Evolutionary conservation across 1,140 invertebrate species (phyloP).

Genomic region (Neodiprion fabricii): DNA sequence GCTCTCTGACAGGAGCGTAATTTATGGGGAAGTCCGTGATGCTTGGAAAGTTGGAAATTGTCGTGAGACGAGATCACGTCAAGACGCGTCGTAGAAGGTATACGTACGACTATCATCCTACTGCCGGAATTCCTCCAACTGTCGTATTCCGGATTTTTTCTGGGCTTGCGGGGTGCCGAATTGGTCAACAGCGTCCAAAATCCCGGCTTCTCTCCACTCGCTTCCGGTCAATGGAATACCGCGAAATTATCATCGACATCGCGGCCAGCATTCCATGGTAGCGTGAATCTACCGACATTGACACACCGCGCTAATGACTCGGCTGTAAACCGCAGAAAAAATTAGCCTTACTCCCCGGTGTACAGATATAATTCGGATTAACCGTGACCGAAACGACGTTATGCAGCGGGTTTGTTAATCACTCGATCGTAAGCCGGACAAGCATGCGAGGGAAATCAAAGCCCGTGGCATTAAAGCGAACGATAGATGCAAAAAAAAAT

Average conservation of each 20-base stretch:
- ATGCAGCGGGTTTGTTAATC: not conserved
- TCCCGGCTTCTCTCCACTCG: too few relatives aligned
- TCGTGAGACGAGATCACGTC: not conserved
- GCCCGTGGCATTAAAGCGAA: not conserved
- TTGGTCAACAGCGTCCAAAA: too few relatives aligned
- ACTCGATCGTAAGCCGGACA: not conserved
- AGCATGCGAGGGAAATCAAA: not conserved
- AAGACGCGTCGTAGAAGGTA: not conserved
- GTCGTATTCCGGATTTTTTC: too few relatives aligned
- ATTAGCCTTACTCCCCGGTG: not conserved
- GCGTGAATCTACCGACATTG: not conserved
- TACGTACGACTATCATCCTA: too few relatives aligned
- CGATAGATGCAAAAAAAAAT: too few relatives aligned
- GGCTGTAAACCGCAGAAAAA: not conserved
- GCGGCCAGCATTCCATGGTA: not conserved
- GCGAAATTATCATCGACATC: not conserved
- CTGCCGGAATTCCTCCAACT: too few relatives aligned
- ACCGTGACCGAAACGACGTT: too few relatives aligned
- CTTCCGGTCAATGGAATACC: not conserved
- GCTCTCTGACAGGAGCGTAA: conserved; percentile 6
- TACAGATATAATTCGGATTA: not conserved
- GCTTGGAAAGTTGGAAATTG: not conserved
- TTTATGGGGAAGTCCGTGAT: not conserved
- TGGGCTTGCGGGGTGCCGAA: too few relatives aligned
- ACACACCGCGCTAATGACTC: not conserved